Evolutionary conservation across 1,140 invertebrate genomes (phyloP), one percentile per base, ranked within the genome.

Genomic region (Papilio polytes): DNA sequence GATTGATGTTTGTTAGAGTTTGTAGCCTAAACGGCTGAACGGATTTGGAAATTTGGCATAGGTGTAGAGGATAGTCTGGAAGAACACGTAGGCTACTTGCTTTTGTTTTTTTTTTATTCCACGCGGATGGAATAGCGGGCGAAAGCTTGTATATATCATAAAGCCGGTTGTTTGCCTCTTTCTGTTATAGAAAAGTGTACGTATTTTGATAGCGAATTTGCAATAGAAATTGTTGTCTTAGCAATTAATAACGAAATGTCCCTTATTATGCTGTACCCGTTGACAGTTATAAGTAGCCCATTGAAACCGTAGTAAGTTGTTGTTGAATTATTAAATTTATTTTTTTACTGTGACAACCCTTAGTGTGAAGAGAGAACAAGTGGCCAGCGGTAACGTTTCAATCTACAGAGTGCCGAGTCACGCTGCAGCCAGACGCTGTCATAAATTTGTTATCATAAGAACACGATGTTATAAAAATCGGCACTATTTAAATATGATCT

Each of bases 301-400:
- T 56, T n/a, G 20, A 56, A 18, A 56, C 53, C 18, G n/a, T 51
- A 51, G 18, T 56, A 26, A 15, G 22, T 12, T 63, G 3, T 26
- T 31, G 22, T 26, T 26, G 22, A 66, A 70, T 31, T 31, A 7
- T 70, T 31, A 31, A 70, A 36, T 31, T 63, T 31, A 70, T 70
- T 36, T 31, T 70, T 70, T 26, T 48, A n/a, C 10, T 3, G 76
- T 59, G 76, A 78, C 76, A 78, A 78, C 76, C 76, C 56, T 79
- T 53, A 78, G 56, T 51, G 53, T 77, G 53, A 72, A 78, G 74
- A 80, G 76, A 63, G 83, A 82, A 85, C 84, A 87, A 90, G 86
- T 90, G 86, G 86, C 84, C 85, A 85, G 86, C 86, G 88, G 88
- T 88, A 85, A 88, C 83, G 80, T 89, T 89, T 90, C 83, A 89